These are phyloP conservation scores for Drosophila rubida DNA, from an alignment of 2,888 invertebrate genomes.

Conservation along the genomic window DNA sequence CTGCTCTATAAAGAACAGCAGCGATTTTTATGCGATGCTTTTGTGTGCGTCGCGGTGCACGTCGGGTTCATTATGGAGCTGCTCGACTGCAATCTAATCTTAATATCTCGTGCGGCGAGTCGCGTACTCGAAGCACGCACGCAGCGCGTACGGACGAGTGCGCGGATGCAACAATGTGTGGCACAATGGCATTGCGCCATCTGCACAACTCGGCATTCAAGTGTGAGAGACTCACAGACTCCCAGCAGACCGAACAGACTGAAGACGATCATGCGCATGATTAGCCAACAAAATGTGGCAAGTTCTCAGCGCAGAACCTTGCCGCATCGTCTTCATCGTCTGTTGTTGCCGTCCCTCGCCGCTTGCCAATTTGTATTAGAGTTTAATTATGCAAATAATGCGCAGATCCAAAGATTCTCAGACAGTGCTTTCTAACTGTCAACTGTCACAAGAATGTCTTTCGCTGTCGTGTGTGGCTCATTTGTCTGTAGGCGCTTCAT, in stretches of 20 bases:
- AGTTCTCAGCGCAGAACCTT: conserved; percentile 28
- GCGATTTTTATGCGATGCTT: conserved; percentile 1
- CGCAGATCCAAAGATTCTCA: conserved; percentile 47
- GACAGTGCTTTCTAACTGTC: conserved; percentile 69
- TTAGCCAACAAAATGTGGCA: conserved; percentile 55
- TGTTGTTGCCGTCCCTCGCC: neutral
- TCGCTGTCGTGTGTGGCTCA: conserved; percentile 38
- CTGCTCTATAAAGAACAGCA: conserved; percentile 1
- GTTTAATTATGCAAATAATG: conserved; percentile 76
- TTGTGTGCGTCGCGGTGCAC: neutral
- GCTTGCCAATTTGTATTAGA: conserved; percentile 65
- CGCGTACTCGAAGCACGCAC: conserved; percentile 9
- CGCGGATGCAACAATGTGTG: conserved; percentile 14
- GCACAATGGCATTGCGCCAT: conserved; percentile 14
- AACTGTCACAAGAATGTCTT: conserved; percentile 60
- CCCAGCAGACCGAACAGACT: conserved; percentile 16
- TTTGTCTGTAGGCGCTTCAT: conserved; percentile 63
- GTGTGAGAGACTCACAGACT: conserved; percentile 54
- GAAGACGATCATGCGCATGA: conserved; percentile 68
- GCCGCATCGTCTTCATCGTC: conserved; percentile 1
- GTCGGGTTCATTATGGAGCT: conserved; percentile 8
- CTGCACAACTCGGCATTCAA: conserved; percentile 33
- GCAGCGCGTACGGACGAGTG: neutral
- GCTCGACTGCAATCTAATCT: conserved; percentile 19
- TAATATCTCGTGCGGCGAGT: neutral